Evolutionary conservation across 2,888 invertebrate species (phyloP), one percentile per base, ranked within the genome.

Genomic region (Ditylenchus weischeri): DNA sequence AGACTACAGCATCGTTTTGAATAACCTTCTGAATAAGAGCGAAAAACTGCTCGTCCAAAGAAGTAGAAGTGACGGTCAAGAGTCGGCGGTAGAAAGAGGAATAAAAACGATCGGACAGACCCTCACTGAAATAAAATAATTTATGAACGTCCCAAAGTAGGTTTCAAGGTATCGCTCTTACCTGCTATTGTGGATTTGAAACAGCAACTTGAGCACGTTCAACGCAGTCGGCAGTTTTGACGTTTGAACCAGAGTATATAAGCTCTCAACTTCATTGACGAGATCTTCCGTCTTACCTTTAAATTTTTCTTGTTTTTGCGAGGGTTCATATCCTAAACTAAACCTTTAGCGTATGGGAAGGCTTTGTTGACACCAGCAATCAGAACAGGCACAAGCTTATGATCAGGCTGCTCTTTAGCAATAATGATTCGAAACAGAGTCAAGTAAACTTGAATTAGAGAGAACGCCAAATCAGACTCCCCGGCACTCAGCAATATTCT

Each of bases 381-480:
- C 63, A 93, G 87, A 0, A 90, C 90, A 72, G 89, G 89, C 89
- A 93, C 89, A 86, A 92, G 89, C 80, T 90, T 88, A 76, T 88
- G 89, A 79, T 92, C 90, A 0, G 91, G 88, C 70, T 91, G 90
- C 83, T 92, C 91, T 7, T 72, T 72, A 10, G 71, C 68, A 13
- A 92, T 88, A 18, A 82, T 68, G 61, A 92, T 90, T 85, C 93
- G 93, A 86, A 98, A 98, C 84, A 96, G 92, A 0, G 91, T 89
- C 83, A 98, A 92, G 84, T 96, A 98, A 62, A 96, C 90, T 72
- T 90, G 88, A 57, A 98, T 90, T 47, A 98, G 86, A 76, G 89
- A 90, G 75, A 89, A 88, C 0, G 95, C 92, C 19, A 93, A 87
- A 60, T 88, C 87, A 4, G 90, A 87, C 49, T 79, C 77, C 5